Evolutionary conservation across 2,113 vertebrate genomes (phyloP).

Genomic region (Prionailurus bengalensis): DNA sequence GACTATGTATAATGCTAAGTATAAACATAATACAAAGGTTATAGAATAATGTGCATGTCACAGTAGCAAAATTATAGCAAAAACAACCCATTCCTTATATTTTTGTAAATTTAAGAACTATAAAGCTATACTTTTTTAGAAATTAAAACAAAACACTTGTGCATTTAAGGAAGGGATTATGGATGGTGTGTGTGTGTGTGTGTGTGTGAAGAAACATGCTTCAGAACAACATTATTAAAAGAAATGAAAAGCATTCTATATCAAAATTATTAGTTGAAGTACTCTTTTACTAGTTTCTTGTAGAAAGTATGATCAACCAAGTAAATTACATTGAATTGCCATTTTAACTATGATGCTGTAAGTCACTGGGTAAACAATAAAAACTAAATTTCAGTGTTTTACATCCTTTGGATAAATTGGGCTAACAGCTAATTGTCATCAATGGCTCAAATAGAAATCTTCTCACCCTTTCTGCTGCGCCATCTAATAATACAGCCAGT

Average conservation of each 20-base stretch:
- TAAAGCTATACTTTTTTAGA: not conserved
- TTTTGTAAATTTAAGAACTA: not conserved
- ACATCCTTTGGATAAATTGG: not conserved
- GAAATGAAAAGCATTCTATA: not conserved
- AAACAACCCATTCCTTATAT: conserved; percentile 13
- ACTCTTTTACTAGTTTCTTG: not conserved
- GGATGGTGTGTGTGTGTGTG: not conserved
- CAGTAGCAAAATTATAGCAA: not conserved
- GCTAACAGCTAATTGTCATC: not conserved
- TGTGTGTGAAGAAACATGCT: not conserved
- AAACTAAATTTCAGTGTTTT: not conserved
- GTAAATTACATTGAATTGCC: not conserved
- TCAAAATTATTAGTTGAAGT: not conserved
- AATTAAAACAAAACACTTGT: conserved; percentile 3
- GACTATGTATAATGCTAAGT: conserved; percentile 7
- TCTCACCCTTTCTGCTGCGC: not conserved
- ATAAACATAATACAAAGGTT: conserved; percentile 33
- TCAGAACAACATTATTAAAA: not conserved
- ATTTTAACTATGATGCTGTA: not conserved
- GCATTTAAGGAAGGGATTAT: not conserved
- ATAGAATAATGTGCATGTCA: conserved; percentile 34
- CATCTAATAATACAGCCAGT: not conserved
- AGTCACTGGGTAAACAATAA: not conserved
- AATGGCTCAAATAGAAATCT: not conserved
- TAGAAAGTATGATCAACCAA: not conserved